Conservation (phyloP, 2,888 invertebrate genomes). For the Rapana venosa region DNA sequence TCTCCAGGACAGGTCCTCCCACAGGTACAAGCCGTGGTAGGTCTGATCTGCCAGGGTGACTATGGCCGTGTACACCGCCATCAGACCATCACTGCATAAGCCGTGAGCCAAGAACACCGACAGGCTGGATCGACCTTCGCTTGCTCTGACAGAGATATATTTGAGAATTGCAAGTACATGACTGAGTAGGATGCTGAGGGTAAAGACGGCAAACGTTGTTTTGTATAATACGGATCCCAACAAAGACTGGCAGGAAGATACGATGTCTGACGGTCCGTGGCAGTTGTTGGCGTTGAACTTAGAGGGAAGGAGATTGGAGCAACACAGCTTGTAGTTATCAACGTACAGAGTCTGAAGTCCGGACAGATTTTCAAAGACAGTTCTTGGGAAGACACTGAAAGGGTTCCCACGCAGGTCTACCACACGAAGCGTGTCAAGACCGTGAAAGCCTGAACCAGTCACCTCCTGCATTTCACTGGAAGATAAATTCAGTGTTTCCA, state of each 20-base stretch:
- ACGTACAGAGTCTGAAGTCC: not conserved
- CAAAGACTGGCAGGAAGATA: not conserved
- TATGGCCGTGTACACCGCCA: too few relatives aligned
- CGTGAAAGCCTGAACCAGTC: not conserved
- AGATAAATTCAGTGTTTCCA: not conserved
- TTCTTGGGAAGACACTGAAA: not conserved
- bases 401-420: not conserved
- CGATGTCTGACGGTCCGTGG: not conserved
- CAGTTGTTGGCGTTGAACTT: not conserved
- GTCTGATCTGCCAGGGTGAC: too few relatives aligned
- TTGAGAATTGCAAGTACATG: not conserved
- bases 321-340: not conserved
- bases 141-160: too few relatives aligned
- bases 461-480: not conserved
- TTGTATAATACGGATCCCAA: not conserved
- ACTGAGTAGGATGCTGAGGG: not conserved
- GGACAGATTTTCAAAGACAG: not conserved
- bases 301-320: not conserved
- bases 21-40: too few relatives aligned
- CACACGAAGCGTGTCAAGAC: not conserved
- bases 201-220: not conserved
- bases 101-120: too few relatives aligned
- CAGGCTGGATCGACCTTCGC: too few relatives aligned
- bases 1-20: too few relatives aligned
- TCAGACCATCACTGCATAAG: too few relatives aligned